Conservation (phyloP, 2,888 invertebrate genomes). For the Heterodera filipjevi region DNA sequence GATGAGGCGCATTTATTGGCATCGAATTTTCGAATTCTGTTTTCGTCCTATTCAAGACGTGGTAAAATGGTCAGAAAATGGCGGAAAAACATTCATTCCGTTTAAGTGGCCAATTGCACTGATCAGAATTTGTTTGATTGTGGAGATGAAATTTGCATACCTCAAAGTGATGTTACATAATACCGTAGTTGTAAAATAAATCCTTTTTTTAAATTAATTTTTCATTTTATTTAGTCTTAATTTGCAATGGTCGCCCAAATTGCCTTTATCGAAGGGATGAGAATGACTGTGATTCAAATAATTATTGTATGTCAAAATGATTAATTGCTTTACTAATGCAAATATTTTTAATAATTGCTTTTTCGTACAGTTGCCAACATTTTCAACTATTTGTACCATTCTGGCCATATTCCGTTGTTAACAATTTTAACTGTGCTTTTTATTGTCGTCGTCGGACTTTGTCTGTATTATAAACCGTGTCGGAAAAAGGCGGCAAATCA, state of each 20-base stretch:
- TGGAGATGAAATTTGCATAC: constrained; percentile 64
- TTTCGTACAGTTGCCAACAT: not conserved
- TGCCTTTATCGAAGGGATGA: constrained; percentile 61
- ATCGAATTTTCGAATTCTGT: constrained; percentile 32
- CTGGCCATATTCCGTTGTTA: not conserved
- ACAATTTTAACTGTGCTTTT: not conserved
- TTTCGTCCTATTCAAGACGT: constrained; percentile 40
- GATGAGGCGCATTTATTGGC: constrained; percentile 24
- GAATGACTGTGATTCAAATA: constrained; percentile 19
- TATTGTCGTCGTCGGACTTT: not conserved
- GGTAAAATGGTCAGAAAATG: constrained; percentile 28
- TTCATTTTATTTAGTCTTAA: constrained; percentile 34
- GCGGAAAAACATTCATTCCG: not conserved
- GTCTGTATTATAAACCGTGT: not conserved
- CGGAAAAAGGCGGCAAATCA: not conserved
- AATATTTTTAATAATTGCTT: not conserved
- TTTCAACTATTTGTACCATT: not conserved
- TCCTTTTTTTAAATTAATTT: not conserved
- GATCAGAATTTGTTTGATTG: constrained; percentile 55
- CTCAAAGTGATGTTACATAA: constrained; percentile 29
- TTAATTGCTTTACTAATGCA: not conserved
- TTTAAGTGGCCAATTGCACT: constrained; percentile 61
- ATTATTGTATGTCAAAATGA: too few species aligned
- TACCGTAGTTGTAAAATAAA: too few species aligned
- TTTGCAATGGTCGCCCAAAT: constrained; percentile 56